Conservation (phyloP, 2,888 invertebrate species). For the Chrysolina americana region DNA sequence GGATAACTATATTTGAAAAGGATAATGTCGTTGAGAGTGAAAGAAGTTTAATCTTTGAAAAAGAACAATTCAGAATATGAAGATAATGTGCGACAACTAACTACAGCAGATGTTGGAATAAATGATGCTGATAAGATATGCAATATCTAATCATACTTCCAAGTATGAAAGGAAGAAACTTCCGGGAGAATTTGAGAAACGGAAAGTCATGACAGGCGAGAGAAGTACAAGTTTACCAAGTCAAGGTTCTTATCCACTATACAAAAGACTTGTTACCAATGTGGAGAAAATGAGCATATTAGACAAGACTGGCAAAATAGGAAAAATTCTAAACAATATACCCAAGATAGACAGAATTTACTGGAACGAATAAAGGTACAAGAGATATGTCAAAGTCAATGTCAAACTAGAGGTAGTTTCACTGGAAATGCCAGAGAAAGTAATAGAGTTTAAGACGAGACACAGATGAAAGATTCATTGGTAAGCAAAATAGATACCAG, state of each 20-base stretch:
- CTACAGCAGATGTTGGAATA: too few species aligned
- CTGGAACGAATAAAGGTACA: neutral
- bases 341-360: neutral
- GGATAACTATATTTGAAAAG: too few species aligned
- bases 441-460: neutral
- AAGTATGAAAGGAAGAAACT: too few species aligned
- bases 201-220: too few species aligned
- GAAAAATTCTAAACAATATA: neutral
- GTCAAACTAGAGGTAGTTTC: neutral
- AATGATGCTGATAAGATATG: too few species aligned
- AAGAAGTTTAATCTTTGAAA: too few species aligned
- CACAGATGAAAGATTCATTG: neutral
- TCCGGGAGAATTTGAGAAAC: too few species aligned
- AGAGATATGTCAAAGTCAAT: neutral
- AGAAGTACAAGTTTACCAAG: too few species aligned
- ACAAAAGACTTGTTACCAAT: constrained; percentile 26
- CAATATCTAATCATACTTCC: too few species aligned
- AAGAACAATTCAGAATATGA: too few species aligned
- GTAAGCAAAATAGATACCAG: neutral
- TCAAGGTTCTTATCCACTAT: neutral
- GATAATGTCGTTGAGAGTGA: too few species aligned
- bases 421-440: neutral
- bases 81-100: too few species aligned
- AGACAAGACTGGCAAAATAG: constrained; percentile 23
- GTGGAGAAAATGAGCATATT: constrained; percentile 35